Conservation (phyloP, 2,888 invertebrate species). For the Bellardia bayeri region DNA sequence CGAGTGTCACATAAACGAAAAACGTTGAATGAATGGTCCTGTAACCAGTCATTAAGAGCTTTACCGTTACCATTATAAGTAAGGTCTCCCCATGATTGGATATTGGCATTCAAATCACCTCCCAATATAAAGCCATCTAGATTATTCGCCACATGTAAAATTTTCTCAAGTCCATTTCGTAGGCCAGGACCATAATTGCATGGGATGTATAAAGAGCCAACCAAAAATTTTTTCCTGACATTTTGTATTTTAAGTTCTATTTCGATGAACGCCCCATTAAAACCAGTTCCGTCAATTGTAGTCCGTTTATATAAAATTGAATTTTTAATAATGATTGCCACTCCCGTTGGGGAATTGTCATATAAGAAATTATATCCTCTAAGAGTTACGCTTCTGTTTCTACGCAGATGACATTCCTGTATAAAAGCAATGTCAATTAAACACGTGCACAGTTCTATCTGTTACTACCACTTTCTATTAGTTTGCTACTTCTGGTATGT, state of each 20-base stretch:
- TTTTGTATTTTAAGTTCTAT: background rate
- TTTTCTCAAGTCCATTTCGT: background rate
- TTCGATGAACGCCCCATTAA: background rate
- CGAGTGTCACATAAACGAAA: too few species aligned
- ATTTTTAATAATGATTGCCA: slow-evolving; percentile 1
- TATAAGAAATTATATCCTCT: background rate
- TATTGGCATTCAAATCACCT: slow-evolving; percentile 8
- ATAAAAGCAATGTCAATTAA: too few species aligned
- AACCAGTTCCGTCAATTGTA: background rate
- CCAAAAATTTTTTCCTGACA: background rate
- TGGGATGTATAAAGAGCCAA: background rate
- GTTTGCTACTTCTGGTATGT: too few species aligned
- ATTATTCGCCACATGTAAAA: background rate
- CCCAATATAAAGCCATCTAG: background rate
- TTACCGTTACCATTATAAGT: background rate
- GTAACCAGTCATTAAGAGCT: slow-evolving; percentile 1
- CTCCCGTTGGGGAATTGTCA: background rate
- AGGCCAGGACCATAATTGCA: background rate
- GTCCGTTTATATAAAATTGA: background rate
- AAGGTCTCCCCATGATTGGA: background rate
- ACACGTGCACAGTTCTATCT: too few species aligned
- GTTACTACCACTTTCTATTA: too few species aligned
- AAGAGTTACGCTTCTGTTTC: background rate
- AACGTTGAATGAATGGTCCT: too few species aligned
- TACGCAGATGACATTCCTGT: slow-evolving; percentile 25